Conservation (phyloP, 2,888 invertebrate genomes). For the Adelognathus sp. region DNA sequence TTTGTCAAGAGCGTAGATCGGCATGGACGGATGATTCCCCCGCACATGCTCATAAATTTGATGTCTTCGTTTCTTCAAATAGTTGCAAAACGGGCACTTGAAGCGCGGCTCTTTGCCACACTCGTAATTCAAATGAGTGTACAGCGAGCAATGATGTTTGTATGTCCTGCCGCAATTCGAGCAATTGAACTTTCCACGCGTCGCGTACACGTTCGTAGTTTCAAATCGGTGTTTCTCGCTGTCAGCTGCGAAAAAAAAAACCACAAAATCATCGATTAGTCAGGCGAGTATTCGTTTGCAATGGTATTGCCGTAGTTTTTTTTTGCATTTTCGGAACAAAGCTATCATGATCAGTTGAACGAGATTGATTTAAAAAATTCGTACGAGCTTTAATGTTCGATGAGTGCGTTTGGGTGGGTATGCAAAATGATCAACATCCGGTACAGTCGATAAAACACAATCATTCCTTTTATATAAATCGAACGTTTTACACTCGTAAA, state of each 20-base stretch:
- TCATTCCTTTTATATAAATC: not conserved
- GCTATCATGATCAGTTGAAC: not conserved
- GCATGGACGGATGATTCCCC: conserved; percentile 64
- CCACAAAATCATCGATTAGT: not conserved
- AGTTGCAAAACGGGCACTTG: conserved; percentile 74
- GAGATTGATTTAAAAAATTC: too few relatives aligned
- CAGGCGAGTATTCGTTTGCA: not conserved
- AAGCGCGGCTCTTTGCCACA: conserved; percentile 78
- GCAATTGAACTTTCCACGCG: conserved; percentile 79
- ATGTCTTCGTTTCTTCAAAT: conserved; percentile 69
- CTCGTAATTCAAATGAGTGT: conserved; percentile 80
- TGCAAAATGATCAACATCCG: not conserved
- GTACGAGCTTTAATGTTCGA: not conserved
- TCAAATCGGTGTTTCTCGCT: not conserved
- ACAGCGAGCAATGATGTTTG: conserved; percentile 84
- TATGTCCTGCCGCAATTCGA: conserved; percentile 83
- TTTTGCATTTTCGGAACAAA: not conserved
- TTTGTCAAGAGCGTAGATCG: conserved; percentile 70
- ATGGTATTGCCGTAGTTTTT: not conserved
- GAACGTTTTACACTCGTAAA: not conserved
- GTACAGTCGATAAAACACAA: not conserved
- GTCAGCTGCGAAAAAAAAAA: conserved; percentile 26
- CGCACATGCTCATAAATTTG: conserved; percentile 74
- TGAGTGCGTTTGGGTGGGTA: not conserved
- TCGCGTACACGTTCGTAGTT: conserved; percentile 48